These are phyloP conservation scores for Meandrina meandrites DNA, from an alignment of 92 coral and sea anemone genomes.

Conservation along the genomic window DNA sequence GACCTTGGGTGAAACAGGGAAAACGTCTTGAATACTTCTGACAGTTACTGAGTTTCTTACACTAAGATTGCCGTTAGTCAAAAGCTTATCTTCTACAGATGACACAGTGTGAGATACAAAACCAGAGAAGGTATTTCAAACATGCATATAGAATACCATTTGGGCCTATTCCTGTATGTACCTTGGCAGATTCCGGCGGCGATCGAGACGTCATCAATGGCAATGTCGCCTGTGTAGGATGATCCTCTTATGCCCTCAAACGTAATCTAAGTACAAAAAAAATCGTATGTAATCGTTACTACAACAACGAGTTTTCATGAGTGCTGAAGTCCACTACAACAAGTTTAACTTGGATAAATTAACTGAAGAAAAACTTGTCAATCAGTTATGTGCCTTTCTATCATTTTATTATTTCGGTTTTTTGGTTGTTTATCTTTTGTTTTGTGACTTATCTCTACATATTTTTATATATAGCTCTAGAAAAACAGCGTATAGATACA, in stretches of 20 bases:
- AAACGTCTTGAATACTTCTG: no score
- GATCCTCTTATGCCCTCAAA: not conserved
- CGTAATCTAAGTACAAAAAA: not conserved
- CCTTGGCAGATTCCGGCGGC: slow-evolving; percentile 1
- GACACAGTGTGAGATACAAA: not conserved
- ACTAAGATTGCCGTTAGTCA: not conserved
- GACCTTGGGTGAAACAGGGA: no score
- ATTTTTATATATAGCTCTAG: not conserved
- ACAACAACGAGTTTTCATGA: no score
- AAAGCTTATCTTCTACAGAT: not conserved
- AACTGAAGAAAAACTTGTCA: no score
- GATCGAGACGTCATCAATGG: not conserved
- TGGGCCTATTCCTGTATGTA: not conserved
- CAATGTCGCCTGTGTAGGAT: slow-evolving; percentile 1
- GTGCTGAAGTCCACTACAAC: no score
- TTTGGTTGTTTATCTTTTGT: not conserved
- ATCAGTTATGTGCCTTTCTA: no score
- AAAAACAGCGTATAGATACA: not conserved
- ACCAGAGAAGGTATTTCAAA: not conserved
- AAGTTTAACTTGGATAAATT: no score
- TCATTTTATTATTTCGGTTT: no score
- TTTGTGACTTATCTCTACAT: not conserved
- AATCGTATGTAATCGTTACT: no score
- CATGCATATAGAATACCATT: not conserved
- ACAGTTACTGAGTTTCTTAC: no score